These are phyloP conservation scores for Mirounga angustirostris DNA, from an alignment of 2,113 vertebrate genomes.

Conservation along the genomic window DNA sequence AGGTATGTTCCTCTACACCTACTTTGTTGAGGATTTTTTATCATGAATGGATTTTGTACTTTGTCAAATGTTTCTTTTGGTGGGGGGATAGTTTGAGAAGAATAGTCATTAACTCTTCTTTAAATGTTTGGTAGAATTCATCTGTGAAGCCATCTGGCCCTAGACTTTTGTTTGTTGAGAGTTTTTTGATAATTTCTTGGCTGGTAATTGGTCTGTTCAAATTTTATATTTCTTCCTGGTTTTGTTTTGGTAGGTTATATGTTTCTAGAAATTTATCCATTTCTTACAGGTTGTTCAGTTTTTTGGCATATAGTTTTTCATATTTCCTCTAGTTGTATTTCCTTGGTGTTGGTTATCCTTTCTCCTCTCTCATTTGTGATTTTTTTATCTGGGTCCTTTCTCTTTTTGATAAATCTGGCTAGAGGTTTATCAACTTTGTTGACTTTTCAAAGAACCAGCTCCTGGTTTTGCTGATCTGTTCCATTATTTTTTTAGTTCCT, in stretches of 20 bases:
- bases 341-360: background rate
- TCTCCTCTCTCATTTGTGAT: background rate
- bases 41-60: too few species aligned
- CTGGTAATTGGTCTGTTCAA: background rate
- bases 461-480: background rate
- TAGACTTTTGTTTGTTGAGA: background rate
- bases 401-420: background rate
- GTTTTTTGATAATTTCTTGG: background rate
- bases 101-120: background rate
- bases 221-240: background rate
- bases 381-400: background rate
- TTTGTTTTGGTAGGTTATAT: background rate
- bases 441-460: background rate
- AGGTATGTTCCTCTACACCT: too few species aligned
- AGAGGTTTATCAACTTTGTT: background rate
- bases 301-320: background rate
- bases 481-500: background rate
- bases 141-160: background rate
- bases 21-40: too few species aligned
- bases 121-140: background rate
- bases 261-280: background rate
- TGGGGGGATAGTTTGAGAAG: background rate
- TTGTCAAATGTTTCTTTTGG: background rate
- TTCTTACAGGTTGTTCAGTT: background rate
- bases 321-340: background rate